Percentiles rank a stretch among this genome's conserved stretches.
phyloP scores from a whole-genome alignment of 2,113 vertebrate species.

The Hyperopisus bebe region DNA sequence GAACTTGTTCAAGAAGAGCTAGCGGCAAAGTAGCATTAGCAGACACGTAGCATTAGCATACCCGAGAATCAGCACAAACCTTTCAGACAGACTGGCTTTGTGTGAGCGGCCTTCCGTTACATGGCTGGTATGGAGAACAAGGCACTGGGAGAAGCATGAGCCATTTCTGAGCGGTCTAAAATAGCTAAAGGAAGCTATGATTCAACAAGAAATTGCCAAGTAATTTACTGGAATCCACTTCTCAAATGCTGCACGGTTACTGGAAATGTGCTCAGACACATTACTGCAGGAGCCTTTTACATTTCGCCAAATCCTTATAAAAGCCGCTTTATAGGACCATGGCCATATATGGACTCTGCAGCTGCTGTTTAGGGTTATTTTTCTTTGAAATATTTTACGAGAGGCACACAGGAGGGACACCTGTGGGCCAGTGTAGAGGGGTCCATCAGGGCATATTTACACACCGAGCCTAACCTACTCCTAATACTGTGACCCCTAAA shows the following conservation, averaged over 20 bases:
- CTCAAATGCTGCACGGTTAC: not conserved
- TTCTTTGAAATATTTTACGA: not conserved
- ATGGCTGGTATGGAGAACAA: not conserved
- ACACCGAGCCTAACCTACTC: not conserved
- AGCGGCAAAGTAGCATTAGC: not conserved
- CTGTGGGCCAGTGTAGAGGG: not conserved
- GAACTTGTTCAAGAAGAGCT: not conserved
- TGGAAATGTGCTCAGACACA: not conserved
- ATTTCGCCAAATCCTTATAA: slow-evolving; percentile 7
- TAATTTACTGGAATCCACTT: slow-evolving; percentile 14
- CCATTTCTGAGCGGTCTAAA: not conserved
- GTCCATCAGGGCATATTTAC: not conserved
- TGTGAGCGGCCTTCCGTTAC: not conserved
- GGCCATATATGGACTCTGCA: not conserved
- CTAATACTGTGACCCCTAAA: not conserved
- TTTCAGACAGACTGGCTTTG: not conserved
- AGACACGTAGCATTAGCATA: not conserved
- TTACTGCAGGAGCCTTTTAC: not conserved
- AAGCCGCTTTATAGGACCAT: not conserved
- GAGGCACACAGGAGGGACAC: not conserved
- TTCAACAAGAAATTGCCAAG: slow-evolving; percentile 13
- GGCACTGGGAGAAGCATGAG: not conserved
- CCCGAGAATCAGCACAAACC: not conserved
- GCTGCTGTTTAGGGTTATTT: not conserved
- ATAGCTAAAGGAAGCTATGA: slow-evolving; percentile 10